phyloP scores from a whole-genome alignment of 2,113 vertebrate genomes.

The Takifugu flavidus region DNA sequence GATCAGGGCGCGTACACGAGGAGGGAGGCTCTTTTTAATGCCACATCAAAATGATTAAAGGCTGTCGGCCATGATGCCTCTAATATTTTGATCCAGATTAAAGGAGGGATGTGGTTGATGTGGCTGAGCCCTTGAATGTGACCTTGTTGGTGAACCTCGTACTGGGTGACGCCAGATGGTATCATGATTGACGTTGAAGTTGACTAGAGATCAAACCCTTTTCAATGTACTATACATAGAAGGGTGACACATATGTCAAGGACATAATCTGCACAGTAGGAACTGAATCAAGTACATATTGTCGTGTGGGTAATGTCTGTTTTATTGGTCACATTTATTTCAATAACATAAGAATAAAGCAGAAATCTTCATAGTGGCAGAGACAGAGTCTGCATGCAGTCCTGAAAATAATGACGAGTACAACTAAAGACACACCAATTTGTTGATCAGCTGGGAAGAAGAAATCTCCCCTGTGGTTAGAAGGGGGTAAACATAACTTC shows the following conservation, averaged over 20 bases:
- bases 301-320: too few relatives aligned
- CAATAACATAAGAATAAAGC: too few relatives aligned
- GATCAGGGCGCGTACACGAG: slow-evolving; percentile 9
- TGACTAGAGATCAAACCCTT: slow-evolving; percentile 64
- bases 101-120: slow-evolving; percentile 60
- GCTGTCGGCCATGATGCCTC: slow-evolving; percentile 61
- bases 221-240: slow-evolving; percentile 66
- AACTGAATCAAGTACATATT: slow-evolving; percentile 46
- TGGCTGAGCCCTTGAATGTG: slow-evolving; percentile 61
- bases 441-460: too few relatives aligned
- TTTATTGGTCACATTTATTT: too few relatives aligned
- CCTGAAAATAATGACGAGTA: too few relatives aligned
- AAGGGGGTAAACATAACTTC: too few relatives aligned
- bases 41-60: slow-evolving; percentile 73
- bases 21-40: slow-evolving; percentile 52
- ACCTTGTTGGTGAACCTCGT: slow-evolving; percentile 66
- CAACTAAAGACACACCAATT: too few relatives aligned
- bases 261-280: slow-evolving; percentile 54
- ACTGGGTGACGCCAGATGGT: slow-evolving; percentile 71
- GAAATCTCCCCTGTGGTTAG: too few relatives aligned
- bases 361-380: too few relatives aligned
- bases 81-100: slow-evolving; percentile 79
- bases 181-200: slow-evolving; percentile 67
- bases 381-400: too few relatives aligned
- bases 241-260: slow-evolving; percentile 60